Evolutionary conservation across 2,888 invertebrate genomes (phyloP), one percentile per base, ranked within the genome.

Genomic region (Cantharis nigra): DNA sequence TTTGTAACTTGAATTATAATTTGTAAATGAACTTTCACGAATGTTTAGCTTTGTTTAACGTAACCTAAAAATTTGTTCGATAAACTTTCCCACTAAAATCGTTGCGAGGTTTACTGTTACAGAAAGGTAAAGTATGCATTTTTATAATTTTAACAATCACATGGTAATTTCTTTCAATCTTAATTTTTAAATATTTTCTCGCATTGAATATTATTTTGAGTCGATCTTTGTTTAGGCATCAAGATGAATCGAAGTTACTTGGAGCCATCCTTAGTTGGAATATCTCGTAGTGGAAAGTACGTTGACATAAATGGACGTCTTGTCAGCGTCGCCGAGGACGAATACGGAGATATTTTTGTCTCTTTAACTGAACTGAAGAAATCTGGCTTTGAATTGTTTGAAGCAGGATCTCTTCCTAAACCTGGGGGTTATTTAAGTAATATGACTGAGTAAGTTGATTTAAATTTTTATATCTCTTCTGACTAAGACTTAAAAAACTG

Each of bases 301-400:
- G 84, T 85, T 70, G 83, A 82, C 63, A 72, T 84, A 16, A 82
- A 83, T 69, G 85, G 86, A 14, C 73, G 82, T 11, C 26, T 76
- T 1, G 77, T 85, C 1, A 75, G 75, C 7, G 81, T 83, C 1
- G 72, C 83, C 3, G 67, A 78, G 63, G 79, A 75, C 7, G 82
- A 83, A 3, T 72, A 77, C 65, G 11, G 85, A 9, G 80, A 81
- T 28, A 18, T 84, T 7, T 85, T 79, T 78, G 82, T 86, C 0
- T 81, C 83, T 23, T 63, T 84, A 28, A 74, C 79, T 4, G 84
- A 85, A 65, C 78, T 86, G 3, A 79, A 80, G 71, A 75, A 76
- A 30, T 76, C 82, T 18, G 86, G 86, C 5, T 85, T 85, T 76
- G 80, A 82, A 23, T 65, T 86, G 28, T 85, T 84, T 72, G 77